Percentiles rank a stretch among this genome's conserved stretches.
phyloP scores from a whole-genome alignment of 2,113 vertebrate genomes.

The Platichthys flesus region DNA sequence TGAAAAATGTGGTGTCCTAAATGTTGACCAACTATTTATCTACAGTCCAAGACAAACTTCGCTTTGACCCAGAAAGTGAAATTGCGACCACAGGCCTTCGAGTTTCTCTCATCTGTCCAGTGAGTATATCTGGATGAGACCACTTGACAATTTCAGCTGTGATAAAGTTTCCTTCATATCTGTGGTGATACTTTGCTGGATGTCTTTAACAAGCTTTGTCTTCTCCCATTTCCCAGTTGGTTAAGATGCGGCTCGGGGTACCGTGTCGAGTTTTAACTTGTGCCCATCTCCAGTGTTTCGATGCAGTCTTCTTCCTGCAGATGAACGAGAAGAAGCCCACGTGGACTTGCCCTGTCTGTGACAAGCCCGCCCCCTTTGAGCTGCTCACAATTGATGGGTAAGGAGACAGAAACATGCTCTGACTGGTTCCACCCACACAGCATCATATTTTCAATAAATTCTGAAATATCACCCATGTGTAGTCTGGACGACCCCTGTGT shows the following conservation, averaged over 20 bases:
- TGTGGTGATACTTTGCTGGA: neutral
- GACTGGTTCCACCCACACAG: neutral
- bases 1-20: too few species aligned
- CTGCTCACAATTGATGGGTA: slow-evolving; percentile 98
- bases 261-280: slow-evolving; percentile 96
- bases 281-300: slow-evolving; percentile 98
- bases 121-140: slow-evolving; percentile 74
- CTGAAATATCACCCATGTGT: neutral
- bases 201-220: neutral
- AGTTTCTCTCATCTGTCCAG: slow-evolving; percentile 97
- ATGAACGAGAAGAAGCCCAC: slow-evolving; percentile 99
- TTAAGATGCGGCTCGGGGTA: slow-evolving; percentile 97
- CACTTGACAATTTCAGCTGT: neutral
- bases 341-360: slow-evolving; percentile 97
- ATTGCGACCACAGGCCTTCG: slow-evolving; percentile 96
- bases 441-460: slow-evolving; percentile 7
- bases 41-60: slow-evolving; percentile 95
- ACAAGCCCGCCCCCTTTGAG: slow-evolving; percentile 96
- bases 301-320: slow-evolving; percentile 98
- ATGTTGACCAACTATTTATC: slow-evolving; percentile 4
- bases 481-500: neutral
- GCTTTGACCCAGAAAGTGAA: slow-evolving; percentile 96
- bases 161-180: neutral
- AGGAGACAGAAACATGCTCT: slow-evolving; percentile 42
- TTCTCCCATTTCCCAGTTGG: slow-evolving; percentile 83